Evolutionary conservation across 2,113 vertebrate genomes (phyloP), one percentile per base, ranked within the genome.

Genomic region (Orycteropus afer): DNA sequence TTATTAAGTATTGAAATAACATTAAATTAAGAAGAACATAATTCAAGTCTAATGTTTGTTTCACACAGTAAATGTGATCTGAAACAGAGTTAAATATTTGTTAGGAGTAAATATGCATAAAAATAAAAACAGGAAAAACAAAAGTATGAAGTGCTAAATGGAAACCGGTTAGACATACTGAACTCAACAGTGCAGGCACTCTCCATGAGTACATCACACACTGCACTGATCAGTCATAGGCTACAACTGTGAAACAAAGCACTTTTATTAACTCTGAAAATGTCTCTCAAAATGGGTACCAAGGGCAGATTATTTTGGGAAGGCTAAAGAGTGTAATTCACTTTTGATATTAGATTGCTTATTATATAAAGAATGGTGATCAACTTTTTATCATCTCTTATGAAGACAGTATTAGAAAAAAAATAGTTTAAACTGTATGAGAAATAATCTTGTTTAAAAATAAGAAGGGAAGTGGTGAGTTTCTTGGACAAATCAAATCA

Each of bases 11-110:
- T 77, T 80, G 15, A 94, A 93, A 67, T 57, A 80, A 77, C 49
- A 90, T 32, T 93, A n/a, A 84, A n/a, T 71, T 61, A 14, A 91
- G 59, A 78, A 93, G 94, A 92, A 61, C 1, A 49, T 40, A 89
- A 86, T 47, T 86, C 55, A 95, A 89, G n/a, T 18, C 9, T 93
- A 86, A 86, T 57, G 57, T 80, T 83, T 85, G 34, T 7, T 32
- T 85, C 7, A 13, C 45, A 86, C 11, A 59, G 22, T 53, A 92
- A 86, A 79, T 34, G 20, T 65, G 42, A 4, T n/a, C 69, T 74
- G 23, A 83, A 65, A 59, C 18, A 23, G 29, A 47, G 20, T 40
- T 57, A 67, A 87, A 67, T 29, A 83, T 76, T 59, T 86, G 8
- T 91, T 76, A n/a, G 3, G 45, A 11, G 77, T 22, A 86, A 59